Base-by-base conservation (phyloP, 2,888 invertebrate genomes). In the Synergus itoensis region DNA sequence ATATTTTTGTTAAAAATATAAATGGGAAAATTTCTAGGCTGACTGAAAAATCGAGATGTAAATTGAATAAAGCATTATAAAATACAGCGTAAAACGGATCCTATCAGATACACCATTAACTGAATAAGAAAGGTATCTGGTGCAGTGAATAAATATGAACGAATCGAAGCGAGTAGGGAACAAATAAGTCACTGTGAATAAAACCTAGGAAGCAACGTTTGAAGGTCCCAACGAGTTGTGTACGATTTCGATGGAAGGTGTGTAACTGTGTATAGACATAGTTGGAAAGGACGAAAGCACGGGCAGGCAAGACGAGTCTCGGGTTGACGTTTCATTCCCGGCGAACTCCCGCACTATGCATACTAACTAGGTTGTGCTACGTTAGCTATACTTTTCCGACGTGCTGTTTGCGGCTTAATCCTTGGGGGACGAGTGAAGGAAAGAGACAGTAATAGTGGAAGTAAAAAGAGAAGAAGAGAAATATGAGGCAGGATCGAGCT, bases 261-360 rank as follows among this genome's bases (percentile, higher is more conserved):
- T 82, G 78, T 79, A 78, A 78, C 80, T 78, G 80, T 83, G 79
- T 82, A 83, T 78, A 83, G 78, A 82, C 79, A 79, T 82, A 85
- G 87, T 85, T 85, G 84, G 86, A 86, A 86, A 85, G 87, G 84
- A 86, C 85, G 88, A 88, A 89, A 88, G 87, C 88, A 89, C 87
- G 88, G 88, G 87, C 88, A 86, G 86, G 89, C 89, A 91, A 91
- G 91, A 91, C 91, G 91, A 90, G 91, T 90, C 91, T 90, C 89
- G 90, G 89, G 91, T 90, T 91, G 91, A 91, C 91, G 89, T 91
- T 91, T 91, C 91, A 91, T 91, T 91, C 91, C 91, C 90, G 88
- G 88, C 88, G 88, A 90, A 91, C 88, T 91, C 91, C 90, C 91
- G 91, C 87, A 91, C 91, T 90, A 91, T 91, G 91, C 91, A 91